Evolutionary conservation across 35 echinoderm and acorn worm species (phyloP).

Genomic region (Ptychodera flava): DNA sequence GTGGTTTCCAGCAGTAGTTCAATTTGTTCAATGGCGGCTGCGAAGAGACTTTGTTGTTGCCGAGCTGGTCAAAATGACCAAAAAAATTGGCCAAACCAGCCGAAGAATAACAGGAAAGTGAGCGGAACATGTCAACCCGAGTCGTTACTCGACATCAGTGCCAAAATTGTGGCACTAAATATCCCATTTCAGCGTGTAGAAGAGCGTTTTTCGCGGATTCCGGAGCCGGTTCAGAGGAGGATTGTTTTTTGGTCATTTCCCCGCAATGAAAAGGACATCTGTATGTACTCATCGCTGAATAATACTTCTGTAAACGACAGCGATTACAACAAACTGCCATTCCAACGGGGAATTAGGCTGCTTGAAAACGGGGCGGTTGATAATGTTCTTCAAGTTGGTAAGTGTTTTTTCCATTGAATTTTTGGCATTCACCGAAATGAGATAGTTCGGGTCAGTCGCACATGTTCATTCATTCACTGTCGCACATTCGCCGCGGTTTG

Average conservation of each 20-base stretch:
- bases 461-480: background rate
- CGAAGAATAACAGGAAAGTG: slow-evolving; percentile 57
- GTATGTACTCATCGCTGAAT: slow-evolving; percentile 99
- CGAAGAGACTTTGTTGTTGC: slow-evolving; percentile 89
- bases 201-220: slow-evolving; percentile 98
- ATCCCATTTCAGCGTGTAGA: slow-evolving; percentile 99
- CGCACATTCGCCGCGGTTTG: background rate
- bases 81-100: slow-evolving; percentile 38
- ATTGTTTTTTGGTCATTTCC: slow-evolving; percentile 99
- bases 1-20: background rate
- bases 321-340: slow-evolving; percentile 99
- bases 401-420: slow-evolving; percentile 24
- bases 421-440: background rate
- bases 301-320: slow-evolving; percentile 93
- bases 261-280: slow-evolving; percentile 99
- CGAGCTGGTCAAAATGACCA: slow-evolving; percentile 77
- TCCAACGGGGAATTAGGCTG: slow-evolving; percentile 95
- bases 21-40: slow-evolving; percentile 82
- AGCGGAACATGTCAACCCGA: slow-evolving; percentile 58
- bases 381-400: slow-evolving; percentile 99
- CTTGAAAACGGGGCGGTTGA: slow-evolving; percentile 93
- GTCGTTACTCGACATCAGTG: slow-evolving; percentile 98
- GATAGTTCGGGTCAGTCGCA: background rate
- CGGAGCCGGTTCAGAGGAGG: slow-evolving; percentile 96
- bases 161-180: slow-evolving; percentile 97